phyloP scores from a whole-genome alignment of 2,113 vertebrate species.

The Ceyx cyanopectus region DNA sequence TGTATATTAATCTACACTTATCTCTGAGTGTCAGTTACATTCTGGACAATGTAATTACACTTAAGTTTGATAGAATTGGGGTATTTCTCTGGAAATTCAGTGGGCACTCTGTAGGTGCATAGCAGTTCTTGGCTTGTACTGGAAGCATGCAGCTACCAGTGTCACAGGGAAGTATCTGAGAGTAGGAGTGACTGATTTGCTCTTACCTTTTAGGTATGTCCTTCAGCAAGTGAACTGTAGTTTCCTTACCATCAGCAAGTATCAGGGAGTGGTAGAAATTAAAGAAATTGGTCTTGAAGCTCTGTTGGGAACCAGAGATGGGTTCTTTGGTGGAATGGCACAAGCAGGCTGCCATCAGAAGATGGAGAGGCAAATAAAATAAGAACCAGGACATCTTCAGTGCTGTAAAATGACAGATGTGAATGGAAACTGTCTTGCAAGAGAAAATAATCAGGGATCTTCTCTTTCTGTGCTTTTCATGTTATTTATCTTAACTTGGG shows the following conservation, averaged over 20 bases:
- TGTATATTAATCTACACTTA: fast-evolving
- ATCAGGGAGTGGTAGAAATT: conserved; percentile 69
- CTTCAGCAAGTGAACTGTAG: conserved; percentile 80
- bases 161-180: background rate
- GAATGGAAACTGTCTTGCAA: background rate
- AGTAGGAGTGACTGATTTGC: background rate
- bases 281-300: conserved; percentile 27
- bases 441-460: background rate
- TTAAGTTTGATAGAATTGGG: background rate
- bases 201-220: conserved; percentile 85
- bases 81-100: background rate
- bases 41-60: background rate
- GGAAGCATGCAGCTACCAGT: fast-evolving
- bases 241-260: conserved; percentile 84
- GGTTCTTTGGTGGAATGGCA: conserved; percentile 4
- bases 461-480: background rate
- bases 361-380: background rate
- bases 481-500: background rate
- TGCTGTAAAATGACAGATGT: background rate
- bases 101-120: background rate
- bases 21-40: background rate
- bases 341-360: background rate
- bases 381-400: conserved; percentile 34
- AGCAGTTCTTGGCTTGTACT: background rate
- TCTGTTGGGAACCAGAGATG: background rate